These are phyloP conservation scores for Drosophila melanogaster DNA, from an alignment of 1,140 invertebrate species.

Conservation along the genomic window Release_6_plus_ISO1_MT NT_037436.4:6140501-6141000, in stretches of 20 bases:
- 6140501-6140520: slow-evolving; percentile 1
- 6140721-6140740: slow-evolving; percentile 6
- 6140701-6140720: slow-evolving; percentile 7
- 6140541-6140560: slow-evolving; percentile 10
- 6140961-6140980: slow-evolving; percentile 53
- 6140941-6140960: slow-evolving; percentile 22
- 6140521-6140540: slow-evolving; percentile 17
- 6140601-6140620: slow-evolving; percentile 7
- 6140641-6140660: background rate
- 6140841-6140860: slow-evolving; percentile 38
- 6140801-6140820: slow-evolving; percentile 56
- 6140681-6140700: slow-evolving; percentile 4
- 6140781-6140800: slow-evolving; percentile 60
- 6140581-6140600: background rate
- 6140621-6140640: slow-evolving; percentile 9
- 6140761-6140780: slow-evolving; percentile 38
- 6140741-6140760: slow-evolving; percentile 29
- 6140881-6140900: slow-evolving; percentile 60
- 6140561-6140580: slow-evolving; percentile 28
- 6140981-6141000: slow-evolving; percentile 82
- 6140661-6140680: background rate
- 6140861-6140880: slow-evolving; percentile 43
- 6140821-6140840: slow-evolving; percentile 15
- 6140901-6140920: slow-evolving; percentile 68
- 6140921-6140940: slow-evolving; percentile 48